Evolutionary conservation across 2,888 invertebrate species (phyloP).

Genomic region (Lasioglossum malachurum): DNA sequence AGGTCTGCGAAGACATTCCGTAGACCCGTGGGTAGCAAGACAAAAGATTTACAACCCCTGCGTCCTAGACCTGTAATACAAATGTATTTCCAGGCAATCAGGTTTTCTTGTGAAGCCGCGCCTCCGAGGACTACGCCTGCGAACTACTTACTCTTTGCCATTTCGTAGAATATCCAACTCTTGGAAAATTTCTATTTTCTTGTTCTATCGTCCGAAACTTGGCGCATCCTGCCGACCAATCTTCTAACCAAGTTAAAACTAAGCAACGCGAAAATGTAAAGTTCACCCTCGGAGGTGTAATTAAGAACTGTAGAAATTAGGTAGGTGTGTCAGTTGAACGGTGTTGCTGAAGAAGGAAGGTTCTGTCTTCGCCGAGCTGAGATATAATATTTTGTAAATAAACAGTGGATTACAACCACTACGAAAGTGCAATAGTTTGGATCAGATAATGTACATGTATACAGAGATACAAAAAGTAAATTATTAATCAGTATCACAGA

Average conservation of each 20-base stretch:
- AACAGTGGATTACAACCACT: background rate
- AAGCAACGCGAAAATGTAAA: background rate
- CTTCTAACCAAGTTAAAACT: background rate
- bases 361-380: background rate
- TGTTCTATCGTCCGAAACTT: background rate
- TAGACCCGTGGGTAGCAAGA: background rate
- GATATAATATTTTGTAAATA: background rate
- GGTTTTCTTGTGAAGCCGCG: background rate
- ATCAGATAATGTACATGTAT: too few species aligned
- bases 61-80: background rate
- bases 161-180: background rate
- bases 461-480: too few species aligned
- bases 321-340: background rate
- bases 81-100: background rate
- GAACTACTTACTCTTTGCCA: background rate
- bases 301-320: constrained; percentile 2
- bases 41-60: background rate
- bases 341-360: background rate
- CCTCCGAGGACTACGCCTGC: background rate
- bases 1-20: background rate
- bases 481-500: too few species aligned
- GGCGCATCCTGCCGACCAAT: background rate
- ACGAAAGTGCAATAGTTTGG: background rate
- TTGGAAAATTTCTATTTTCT: background rate
- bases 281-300: background rate